Percentiles rank a stretch among this genome's conserved stretches.
These are phyloP conservation scores for Pandemis heparana DNA, from an alignment of 2,888 invertebrate genomes.

Conservation along the genomic window DNA sequence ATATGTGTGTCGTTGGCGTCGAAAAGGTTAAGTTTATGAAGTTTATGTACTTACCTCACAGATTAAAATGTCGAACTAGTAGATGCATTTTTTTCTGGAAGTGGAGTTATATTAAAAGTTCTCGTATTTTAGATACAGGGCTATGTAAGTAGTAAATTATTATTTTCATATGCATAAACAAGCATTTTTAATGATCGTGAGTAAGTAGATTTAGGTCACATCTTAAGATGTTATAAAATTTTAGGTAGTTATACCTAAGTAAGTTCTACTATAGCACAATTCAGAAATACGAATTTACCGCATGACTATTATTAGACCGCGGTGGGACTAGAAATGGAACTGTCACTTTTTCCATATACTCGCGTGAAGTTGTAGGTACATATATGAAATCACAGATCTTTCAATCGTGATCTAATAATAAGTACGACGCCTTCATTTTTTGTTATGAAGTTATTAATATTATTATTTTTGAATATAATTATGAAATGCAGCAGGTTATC, in stretches of 20 bases:
- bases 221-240: not conserved
- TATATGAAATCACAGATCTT: too few species aligned
- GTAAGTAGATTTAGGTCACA: not conserved
- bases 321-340: too few species aligned
- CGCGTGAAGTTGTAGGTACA: too few species aligned
- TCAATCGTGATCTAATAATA: too few species aligned
- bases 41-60: not conserved
- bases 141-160: not conserved
- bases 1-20: too few species aligned
- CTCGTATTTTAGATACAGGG: not conserved
- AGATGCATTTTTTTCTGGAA: not conserved
- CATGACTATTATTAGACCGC: not conserved
- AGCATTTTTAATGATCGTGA: not conserved
- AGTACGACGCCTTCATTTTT: constrained; percentile 8
- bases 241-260: not conserved
- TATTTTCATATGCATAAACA: not conserved
- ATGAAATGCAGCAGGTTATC: constrained; percentile 26
- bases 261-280: constrained; percentile 19
- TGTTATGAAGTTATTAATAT: constrained; percentile 16
- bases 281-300: constrained; percentile 32
- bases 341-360: too few species aligned
- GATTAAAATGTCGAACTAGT: not conserved
- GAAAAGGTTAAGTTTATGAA: not conserved
- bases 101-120: not conserved
- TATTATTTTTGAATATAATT: constrained; percentile 39